Base-by-base conservation (phyloP, 2,888 invertebrate species). In the Noctua fimbriata region DNA sequence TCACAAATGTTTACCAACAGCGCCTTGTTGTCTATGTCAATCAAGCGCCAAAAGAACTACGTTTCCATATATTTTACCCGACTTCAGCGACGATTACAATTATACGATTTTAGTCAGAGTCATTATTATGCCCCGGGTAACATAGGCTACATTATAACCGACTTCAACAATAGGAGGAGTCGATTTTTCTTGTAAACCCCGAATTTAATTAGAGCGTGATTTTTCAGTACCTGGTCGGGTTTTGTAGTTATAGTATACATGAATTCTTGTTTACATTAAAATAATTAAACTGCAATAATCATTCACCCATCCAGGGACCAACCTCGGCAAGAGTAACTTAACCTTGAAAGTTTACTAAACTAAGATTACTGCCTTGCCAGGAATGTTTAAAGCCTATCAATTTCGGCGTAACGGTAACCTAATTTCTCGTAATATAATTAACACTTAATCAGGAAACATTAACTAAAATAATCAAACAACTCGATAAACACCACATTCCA, bases 401-500 rank as follows among this genome's bases (percentile, higher is more conserved):
- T 74, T 60, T 49, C 24, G 0, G 4, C 21, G 32, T 14, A 41
- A 66, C 58, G 18, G 24, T 58, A 76, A 76, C 66, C 78, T 36
- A 77, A 60, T 77, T 81, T 55, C 52, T 60, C 1, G 7, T 52
- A 82, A 28, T 70, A 76, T 83, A 55, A 55, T 58, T 71, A 60
- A 78, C 78, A 77, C 70, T 66, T 32, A 7, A 32, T 12, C 18
- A 44, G 36, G 66, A 67, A 71, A 77, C 52, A 52, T 71, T 70
- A 28, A 67, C 55, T 41, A 28, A 44, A 66, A 73, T 44, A 69
- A 76, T 28, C 21, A 69, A 74, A 66, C 41, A 21, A 76, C 24
- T 73, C 69, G 28, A 75, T 55, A 78, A 78, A 83, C 76, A 88
- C 49, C 58, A 32, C 78, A 77, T 83, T 70, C 71, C 75, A 55